Conservation (phyloP, 2,797 vertebrate species). For the Xenops minutus region DNA sequence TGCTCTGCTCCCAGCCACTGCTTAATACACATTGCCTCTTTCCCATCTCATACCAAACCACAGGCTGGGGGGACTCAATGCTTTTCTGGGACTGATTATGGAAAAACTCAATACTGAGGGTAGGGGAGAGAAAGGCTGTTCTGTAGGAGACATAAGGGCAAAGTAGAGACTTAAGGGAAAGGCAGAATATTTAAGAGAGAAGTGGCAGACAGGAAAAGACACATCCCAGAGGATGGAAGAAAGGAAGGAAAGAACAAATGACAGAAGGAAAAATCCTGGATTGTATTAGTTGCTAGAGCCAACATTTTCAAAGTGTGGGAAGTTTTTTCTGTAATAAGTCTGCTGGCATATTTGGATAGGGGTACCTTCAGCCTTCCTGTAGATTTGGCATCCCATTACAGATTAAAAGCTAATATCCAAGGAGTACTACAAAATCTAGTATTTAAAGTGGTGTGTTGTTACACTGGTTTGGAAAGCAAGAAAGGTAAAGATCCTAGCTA, state of each 20-base stretch:
- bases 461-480: not conserved
- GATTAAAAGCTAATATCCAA: not conserved
- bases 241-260: not conserved
- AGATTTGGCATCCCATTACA: not conserved
- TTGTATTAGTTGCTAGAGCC: not conserved
- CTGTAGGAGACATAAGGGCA: not conserved
- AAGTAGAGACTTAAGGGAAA: not conserved
- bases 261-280: not conserved
- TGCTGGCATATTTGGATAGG: not conserved
- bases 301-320: not conserved
- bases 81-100: not conserved
- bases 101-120: not conserved
- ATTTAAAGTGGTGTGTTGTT: not conserved
- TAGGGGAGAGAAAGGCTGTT: not conserved
- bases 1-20: not conserved
- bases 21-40: too few relatives aligned
- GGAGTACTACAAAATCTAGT: not conserved
- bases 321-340: not conserved
- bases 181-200: not conserved
- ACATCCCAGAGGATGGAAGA: not conserved
- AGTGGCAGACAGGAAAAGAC: not conserved
- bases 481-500: not conserved
- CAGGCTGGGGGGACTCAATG: accelerated
- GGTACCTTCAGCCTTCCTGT: not conserved
- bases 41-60: not conserved